Evolutionary conservation across 2,113 vertebrate species (phyloP), one percentile per base, ranked within the genome.

Genomic region (Pyxicephalus adspersus): DNA sequence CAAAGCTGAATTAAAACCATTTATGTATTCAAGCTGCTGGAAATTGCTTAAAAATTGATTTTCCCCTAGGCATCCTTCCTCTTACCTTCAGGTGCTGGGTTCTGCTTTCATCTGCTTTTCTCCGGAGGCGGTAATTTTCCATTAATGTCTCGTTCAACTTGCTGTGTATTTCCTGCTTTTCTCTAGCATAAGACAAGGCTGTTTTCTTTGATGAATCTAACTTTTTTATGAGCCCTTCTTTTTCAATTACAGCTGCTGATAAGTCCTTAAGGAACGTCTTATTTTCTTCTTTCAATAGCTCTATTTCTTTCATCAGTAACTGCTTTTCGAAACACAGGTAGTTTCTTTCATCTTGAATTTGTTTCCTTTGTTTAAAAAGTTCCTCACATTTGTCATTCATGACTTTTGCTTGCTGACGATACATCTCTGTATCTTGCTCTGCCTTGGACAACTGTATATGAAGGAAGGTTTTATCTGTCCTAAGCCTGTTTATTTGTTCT

Each of bases 301-400:
- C 66, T 3, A 89, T 26, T 25, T 76, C 50, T 45, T 88, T 81
- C 8, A 54, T 55, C 28, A 88, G 84, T 57, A 79, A 82, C 65
- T 89, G 82, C 25, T 89, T 93, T 78, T 92, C 86, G 29, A 77
- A 64, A 67, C 60, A 83, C 28, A 91, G 83, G 13, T 87, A 87
- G 28, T 71, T 85, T 0, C 81, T 86, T 70, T 89, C 84, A 76
- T 87, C 82, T 20, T 90, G 88, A 17, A 90, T 84, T 34, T 23
- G 78, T 81, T 87, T 86, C 23, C 86, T 88, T 75, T 86, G 85
- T 25, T 61, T 78, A 83, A 89, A 86, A 68, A 91, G 85, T 64
- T 86, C 86, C 19, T 87, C 83, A 15, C 84, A 90, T 26, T 87
- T 91, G n/a, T 81, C 82, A 16, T 88, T 58, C 19, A 91, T 28